These are phyloP conservation scores for Pterois miles DNA, from an alignment of 2,797 vertebrate genomes.

Conservation along the genomic window DNA sequence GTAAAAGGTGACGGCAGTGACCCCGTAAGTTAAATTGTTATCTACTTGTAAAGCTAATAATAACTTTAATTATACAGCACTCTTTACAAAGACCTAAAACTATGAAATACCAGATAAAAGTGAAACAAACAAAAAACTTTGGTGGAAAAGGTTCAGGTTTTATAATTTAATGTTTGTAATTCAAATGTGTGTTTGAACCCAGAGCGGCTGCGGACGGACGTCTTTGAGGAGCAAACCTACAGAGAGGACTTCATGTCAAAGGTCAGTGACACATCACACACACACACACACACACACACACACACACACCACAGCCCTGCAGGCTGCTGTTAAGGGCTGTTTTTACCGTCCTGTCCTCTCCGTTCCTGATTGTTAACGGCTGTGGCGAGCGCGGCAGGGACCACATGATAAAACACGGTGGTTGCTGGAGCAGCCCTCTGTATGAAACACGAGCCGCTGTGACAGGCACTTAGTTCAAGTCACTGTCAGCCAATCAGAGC, in stretches of 20 bases:
- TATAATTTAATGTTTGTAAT: background rate
- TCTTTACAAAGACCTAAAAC: too few relatives aligned
- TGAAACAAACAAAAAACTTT: too few relatives aligned
- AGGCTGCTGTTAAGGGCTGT: slow-evolving; percentile 4
- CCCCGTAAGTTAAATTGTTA: background rate
- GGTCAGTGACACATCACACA: slow-evolving; percentile 61
- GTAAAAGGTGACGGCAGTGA: background rate
- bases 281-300: background rate
- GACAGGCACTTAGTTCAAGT: background rate
- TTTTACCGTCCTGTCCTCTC: slow-evolving; percentile 12
- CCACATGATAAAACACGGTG: slow-evolving; percentile 40
- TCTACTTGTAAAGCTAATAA: background rate
- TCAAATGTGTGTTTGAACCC: slow-evolving; percentile 29
- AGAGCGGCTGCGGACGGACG: slow-evolving; percentile 81
- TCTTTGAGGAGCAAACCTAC: slow-evolving; percentile 71
- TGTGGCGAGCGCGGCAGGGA: slow-evolving; percentile 16
- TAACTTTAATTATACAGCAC: background rate
- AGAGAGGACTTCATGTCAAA: slow-evolving; percentile 71
- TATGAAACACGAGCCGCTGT: too few relatives aligned
- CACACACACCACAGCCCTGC: background rate
- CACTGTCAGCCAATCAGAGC: slow-evolving; percentile 15
- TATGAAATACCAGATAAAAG: background rate
- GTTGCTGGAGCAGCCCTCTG: background rate
- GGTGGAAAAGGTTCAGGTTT: too few relatives aligned
- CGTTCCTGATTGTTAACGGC: background rate